These are phyloP conservation scores for Dugesia japonica DNA, from an alignment of 2,888 invertebrate species.

Conservation along the genomic window DNA sequence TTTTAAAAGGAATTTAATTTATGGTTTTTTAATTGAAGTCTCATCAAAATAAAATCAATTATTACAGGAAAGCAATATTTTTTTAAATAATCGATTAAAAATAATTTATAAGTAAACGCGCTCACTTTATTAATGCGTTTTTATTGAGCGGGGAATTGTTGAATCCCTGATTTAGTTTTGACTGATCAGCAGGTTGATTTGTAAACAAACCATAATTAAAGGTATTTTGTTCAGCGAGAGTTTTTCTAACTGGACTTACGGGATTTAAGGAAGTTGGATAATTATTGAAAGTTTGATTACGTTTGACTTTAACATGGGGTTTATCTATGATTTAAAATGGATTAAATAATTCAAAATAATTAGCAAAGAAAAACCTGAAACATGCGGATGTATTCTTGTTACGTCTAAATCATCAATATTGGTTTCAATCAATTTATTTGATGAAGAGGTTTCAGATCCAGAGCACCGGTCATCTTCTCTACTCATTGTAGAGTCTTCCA, in stretches of 20 bases:
- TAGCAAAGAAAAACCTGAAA: background rate
- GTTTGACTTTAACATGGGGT: background rate
- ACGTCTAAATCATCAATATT: background rate
- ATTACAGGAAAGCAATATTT: too few species aligned
- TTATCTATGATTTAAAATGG: background rate
- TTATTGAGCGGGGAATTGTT: background rate
- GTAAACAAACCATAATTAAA: background rate
- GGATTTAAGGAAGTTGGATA: background rate
- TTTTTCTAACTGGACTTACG: background rate
- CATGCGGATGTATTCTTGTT: background rate
- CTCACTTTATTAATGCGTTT: too few species aligned
- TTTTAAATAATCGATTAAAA: too few species aligned
- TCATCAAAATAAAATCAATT: too few species aligned
- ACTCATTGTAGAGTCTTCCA: background rate
- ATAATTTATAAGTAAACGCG: too few species aligned
- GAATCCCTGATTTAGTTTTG: background rate
- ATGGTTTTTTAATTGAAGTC: too few species aligned
- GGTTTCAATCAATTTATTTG: background rate
- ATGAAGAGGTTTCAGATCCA: background rate
- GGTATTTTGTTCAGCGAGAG: background rate
- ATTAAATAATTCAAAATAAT: background rate
- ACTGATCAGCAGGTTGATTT: background rate
- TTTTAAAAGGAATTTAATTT: too few species aligned
- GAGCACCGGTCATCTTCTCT: background rate
- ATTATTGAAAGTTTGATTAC: background rate